Base-by-base conservation (phyloP, 2,113 vertebrate genomes). In the Leptobrachium leishanense region DNA sequence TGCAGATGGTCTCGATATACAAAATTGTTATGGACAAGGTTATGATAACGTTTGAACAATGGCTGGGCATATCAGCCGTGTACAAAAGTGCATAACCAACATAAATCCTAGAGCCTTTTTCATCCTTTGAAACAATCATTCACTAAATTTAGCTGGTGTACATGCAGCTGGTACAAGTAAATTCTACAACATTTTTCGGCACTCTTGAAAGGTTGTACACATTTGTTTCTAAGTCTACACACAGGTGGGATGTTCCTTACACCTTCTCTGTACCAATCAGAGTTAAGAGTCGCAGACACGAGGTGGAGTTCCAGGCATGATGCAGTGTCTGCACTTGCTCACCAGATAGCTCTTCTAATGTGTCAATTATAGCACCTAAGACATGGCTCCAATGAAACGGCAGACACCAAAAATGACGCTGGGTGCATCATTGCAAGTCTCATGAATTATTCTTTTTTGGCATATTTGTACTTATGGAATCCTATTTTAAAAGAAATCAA, bases 161-260 rank as follows among this genome's bases (percentile, higher is more conserved):
- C 44, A 53, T 70, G 43, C 68, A 50, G 68, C 68, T 53, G 63
- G 63, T 65, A 65, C 63, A 65, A 9, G 5, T 5, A 12, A 65
- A 65, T 65, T 65, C 39, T 65, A 65, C 63, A 65, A 39, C 11
- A 59, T 65, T 31, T 65, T 65, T 2, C 10, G 62, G n/a, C 62
- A 13, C 62, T 31, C 20, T 65, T 10, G 55, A 59, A 59, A 59
- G 55, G 55, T 59, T 59, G 55, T 59, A 59, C 11, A 59, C 55
- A 59, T 57, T 11, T 57, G 1, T 57, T 57, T 57, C 55, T 12
- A 57, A 59, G 55, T 59, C 55, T 2, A 65, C 63, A 65, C 39
- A 65, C 63, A 65, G 57, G 13, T 62, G 57, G n/a, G 57, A 62
- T 62, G 57, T n/a, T n/a, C n/a, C n/a, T n/a, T 62, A 62, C 57